These are phyloP conservation scores for Chionodraco myersi DNA, from an alignment of 2,113 vertebrate species.

Conservation along the genomic window DNA sequence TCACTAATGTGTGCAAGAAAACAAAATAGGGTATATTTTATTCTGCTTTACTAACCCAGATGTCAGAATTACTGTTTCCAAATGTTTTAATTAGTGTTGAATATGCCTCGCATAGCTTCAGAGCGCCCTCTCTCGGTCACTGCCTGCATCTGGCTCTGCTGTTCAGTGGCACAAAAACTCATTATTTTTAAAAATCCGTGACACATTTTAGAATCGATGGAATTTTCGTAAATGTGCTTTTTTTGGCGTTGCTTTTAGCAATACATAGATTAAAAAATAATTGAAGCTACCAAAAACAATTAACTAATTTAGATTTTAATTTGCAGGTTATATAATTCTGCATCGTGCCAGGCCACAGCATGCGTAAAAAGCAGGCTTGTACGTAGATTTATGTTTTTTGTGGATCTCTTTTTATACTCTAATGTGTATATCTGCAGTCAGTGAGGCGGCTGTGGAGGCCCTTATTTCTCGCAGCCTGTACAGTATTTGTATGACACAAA, in stretches of 20 bases:
- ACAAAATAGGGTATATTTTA: neutral
- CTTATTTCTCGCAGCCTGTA: slow-evolving; percentile 40
- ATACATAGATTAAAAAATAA: neutral
- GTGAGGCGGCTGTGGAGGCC: slow-evolving; percentile 5
- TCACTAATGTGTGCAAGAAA: neutral
- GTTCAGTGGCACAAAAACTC: slow-evolving; percentile 10
- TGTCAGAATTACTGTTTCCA: slow-evolving; percentile 31
- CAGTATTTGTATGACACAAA: slow-evolving; percentile 79
- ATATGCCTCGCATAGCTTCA: slow-evolving; percentile 60
- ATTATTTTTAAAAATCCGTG: neutral
- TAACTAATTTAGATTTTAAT: neutral
- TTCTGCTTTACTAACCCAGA: neutral
- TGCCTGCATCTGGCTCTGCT: neutral
- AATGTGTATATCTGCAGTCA: neutral
- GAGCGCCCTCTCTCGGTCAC: slow-evolving; percentile 83
- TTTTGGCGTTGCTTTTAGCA: neutral
- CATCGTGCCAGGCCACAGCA: neutral
- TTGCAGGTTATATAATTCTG: neutral
- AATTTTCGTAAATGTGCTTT: neutral
- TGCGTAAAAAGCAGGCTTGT: neutral
- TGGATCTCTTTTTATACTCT: neutral
- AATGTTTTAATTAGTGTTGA: slow-evolving; percentile 60
- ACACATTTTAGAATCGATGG: neutral
- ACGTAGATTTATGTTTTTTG: neutral
- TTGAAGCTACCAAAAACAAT: neutral